Percentiles rank a stretch among this genome's conserved stretches.
These are phyloP conservation scores for Lacerta viridis DNA, from an alignment of 2,797 vertebrate genomes.

Conservation along the genomic window DNA sequence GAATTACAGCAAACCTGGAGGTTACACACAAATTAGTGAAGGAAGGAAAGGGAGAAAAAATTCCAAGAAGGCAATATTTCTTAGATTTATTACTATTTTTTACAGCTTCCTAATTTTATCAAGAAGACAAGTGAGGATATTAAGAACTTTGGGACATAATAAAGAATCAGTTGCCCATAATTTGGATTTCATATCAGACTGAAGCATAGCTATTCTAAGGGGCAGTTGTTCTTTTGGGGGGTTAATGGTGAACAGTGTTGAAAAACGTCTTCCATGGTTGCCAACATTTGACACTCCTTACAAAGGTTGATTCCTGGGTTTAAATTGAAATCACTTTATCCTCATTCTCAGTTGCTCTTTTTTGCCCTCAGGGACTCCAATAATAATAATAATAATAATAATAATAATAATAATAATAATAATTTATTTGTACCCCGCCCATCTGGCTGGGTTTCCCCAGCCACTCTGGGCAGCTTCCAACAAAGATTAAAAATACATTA, in stretches of 20 bases:
- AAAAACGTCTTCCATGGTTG: neutral
- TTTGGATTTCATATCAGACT: conserved; percentile 10
- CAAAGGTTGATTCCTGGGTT: neutral
- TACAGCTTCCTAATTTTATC: conserved; percentile 1
- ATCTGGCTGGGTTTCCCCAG: too few relatives aligned
- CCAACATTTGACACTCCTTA: neutral
- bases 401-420: too few relatives aligned
- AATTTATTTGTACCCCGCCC: too few relatives aligned
- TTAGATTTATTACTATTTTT: neutral
- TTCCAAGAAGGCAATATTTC: conserved; percentile 41
- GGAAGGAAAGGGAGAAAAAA: conserved; percentile 59
- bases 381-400: too few relatives aligned
- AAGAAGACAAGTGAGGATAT: conserved; percentile 50
- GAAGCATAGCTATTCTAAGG: neutral
- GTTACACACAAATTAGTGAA: conserved; percentile 61
- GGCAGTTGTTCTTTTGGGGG: neutral
- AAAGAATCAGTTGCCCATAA: neutral
- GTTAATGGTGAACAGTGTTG: neutral
- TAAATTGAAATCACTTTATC: neutral
- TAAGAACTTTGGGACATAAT: neutral
- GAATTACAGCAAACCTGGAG: conserved; percentile 57
- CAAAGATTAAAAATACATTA: too few relatives aligned
- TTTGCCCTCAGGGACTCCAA: neutral
- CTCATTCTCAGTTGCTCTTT: neutral
- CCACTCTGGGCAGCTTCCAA: too few relatives aligned